Evolutionary conservation across 2,888 invertebrate genomes (phyloP).

Genomic region (Tyria jacobaeae): DNA sequence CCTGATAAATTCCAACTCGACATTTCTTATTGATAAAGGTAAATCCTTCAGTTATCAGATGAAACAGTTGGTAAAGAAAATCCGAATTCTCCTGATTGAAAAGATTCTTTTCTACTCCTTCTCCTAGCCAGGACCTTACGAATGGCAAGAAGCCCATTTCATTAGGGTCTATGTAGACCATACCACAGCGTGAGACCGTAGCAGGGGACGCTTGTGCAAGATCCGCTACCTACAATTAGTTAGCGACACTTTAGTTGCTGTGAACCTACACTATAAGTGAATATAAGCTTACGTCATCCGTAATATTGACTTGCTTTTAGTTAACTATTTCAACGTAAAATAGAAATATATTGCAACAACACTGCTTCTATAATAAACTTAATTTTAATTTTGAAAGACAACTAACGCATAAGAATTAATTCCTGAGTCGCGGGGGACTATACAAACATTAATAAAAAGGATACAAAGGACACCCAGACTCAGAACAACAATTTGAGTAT

Average conservation of each 20-base stretch:
- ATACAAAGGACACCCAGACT: too few species aligned
- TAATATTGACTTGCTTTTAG: too few species aligned
- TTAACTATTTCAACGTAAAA: too few species aligned
- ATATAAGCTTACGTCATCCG: too few species aligned
- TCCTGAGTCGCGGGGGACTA: too few species aligned
- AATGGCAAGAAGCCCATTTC: constrained; percentile 94
- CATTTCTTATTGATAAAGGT: constrained; percentile 90
- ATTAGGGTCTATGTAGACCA: constrained; percentile 96
- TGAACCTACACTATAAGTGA: too few species aligned
- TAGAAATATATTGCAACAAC: too few species aligned
- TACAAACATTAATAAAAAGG: too few species aligned
- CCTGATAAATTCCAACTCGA: constrained; percentile 91
- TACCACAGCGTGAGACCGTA: constrained; percentile 93
- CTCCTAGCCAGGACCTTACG: constrained; percentile 91
- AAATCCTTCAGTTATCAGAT: constrained; percentile 89
- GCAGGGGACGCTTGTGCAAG: constrained; percentile 96
- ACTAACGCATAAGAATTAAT: too few species aligned
- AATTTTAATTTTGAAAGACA: too few species aligned
- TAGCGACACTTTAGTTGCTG: background rate
- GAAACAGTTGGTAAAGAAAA: constrained; percentile 89
- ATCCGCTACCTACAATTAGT: constrained; percentile 88
- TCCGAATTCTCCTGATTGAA: constrained; percentile 86
- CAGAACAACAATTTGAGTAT: too few species aligned
- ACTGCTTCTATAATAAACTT: too few species aligned
- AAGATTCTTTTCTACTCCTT: constrained; percentile 79